Conservation (phyloP, 1,140 invertebrate species). For the Tribolium castaneum region DNA sequence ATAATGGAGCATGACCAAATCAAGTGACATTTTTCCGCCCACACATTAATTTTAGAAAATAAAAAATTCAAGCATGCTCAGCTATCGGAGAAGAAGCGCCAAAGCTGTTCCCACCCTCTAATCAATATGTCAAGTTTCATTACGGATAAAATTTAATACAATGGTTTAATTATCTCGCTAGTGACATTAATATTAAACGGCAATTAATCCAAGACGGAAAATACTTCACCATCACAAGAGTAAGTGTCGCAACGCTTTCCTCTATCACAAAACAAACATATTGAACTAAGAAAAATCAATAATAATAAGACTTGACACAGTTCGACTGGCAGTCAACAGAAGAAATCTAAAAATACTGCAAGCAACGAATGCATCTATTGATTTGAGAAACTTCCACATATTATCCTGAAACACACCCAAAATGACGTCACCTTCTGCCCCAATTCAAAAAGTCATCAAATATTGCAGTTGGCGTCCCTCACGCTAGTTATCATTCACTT, state of each 20-base stretch:
- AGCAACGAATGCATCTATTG: neutral
- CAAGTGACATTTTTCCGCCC: neutral
- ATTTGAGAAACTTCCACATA: constrained; percentile 18
- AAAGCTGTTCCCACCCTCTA: neutral
- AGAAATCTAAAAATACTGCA: neutral
- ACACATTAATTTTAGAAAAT: neutral
- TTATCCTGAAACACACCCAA: constrained; percentile 18
- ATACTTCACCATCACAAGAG: neutral
- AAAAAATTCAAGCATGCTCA: neutral
- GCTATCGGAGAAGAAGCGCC: neutral
- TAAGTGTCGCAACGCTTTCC: neutral
- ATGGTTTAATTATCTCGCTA: neutral
- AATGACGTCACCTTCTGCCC: constrained; percentile 32
- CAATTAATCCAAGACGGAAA: neutral
- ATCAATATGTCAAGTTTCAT: neutral
- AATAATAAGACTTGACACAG: neutral
- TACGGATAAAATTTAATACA: neutral
- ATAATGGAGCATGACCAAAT: neutral
- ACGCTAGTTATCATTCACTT: neutral
- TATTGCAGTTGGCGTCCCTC: neutral
- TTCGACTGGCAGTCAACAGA: neutral
- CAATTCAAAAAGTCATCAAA: constrained; percentile 35
- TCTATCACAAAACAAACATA: neutral
- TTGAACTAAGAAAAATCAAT: neutral
- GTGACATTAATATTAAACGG: neutral